phyloP scores from a whole-genome alignment of 2,888 invertebrate genomes.

The Andricus curvator region DNA sequence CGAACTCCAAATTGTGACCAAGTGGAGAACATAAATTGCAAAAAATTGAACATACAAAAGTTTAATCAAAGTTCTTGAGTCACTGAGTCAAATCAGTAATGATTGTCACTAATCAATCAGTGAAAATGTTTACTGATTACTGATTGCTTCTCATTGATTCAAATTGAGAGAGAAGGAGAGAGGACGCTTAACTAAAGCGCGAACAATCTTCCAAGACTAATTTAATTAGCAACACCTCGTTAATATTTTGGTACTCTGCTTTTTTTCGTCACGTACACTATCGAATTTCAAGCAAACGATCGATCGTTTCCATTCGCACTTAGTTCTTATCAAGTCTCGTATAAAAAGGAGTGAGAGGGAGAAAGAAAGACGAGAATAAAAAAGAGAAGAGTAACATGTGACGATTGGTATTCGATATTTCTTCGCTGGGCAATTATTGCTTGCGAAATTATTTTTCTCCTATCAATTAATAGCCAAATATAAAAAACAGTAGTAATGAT shows the following conservation, averaged over 20 bases:
- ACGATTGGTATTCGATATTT: constrained; percentile 20
- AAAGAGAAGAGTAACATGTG: constrained; percentile 15
- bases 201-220: neutral
- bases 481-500: neutral
- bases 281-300: constrained; percentile 9
- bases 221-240: neutral
- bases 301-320: constrained; percentile 27
- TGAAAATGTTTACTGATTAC: too few species aligned
- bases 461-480: neutral
- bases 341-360: neutral
- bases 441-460: neutral
- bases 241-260: neutral
- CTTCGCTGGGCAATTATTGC: neutral
- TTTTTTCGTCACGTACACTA: neutral
- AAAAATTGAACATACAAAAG: neutral
- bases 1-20: constrained; percentile 22
- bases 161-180: neutral
- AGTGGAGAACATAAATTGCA: neutral
- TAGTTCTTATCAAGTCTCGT: constrained; percentile 18
- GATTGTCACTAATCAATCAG: too few species aligned
- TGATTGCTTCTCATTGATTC: neutral
- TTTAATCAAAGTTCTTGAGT: neutral
- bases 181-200: neutral
- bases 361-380: neutral
- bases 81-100: neutral